phyloP scores from a whole-genome alignment of 1,140 invertebrate genomes.

The Reticulitermes speratus region DNA sequence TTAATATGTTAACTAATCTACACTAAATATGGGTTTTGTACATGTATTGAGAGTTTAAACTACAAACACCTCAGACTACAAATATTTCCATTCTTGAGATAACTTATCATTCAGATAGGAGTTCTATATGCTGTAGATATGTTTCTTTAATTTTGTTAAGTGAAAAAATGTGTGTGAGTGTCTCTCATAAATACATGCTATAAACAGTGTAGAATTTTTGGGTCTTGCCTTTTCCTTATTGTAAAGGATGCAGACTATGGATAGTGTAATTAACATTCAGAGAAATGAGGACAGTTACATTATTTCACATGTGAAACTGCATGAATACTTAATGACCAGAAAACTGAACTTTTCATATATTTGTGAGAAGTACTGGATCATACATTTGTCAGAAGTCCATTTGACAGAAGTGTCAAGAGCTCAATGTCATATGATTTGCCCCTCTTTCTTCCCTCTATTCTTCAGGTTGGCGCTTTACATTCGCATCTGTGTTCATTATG shows the following conservation, averaged over 20 bases:
- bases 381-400: neutral
- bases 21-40: neutral
- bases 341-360: neutral
- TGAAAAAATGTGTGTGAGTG: neutral
- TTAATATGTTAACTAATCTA: neutral
- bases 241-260: neutral
- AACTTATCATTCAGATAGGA: neutral
- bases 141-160: neutral
- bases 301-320: neutral
- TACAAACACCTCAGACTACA: neutral
- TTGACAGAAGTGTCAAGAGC: neutral
- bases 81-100: slow-evolving; percentile 5
- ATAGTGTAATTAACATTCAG: neutral
- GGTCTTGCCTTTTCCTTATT: too few relatives aligned
- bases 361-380: neutral
- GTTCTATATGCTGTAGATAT: neutral
- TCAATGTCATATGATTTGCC: neutral
- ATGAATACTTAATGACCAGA: neutral
- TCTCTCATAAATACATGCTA: neutral
- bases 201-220: neutral
- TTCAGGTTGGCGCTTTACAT: neutral
- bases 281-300: neutral
- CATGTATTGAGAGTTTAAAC: neutral
- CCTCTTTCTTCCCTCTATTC: neutral
- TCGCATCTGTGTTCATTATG: neutral